These are phyloP conservation scores for Coluber constrictor DNA, from an alignment of 2,797 vertebrate species.

Conservation along the genomic window DNA sequence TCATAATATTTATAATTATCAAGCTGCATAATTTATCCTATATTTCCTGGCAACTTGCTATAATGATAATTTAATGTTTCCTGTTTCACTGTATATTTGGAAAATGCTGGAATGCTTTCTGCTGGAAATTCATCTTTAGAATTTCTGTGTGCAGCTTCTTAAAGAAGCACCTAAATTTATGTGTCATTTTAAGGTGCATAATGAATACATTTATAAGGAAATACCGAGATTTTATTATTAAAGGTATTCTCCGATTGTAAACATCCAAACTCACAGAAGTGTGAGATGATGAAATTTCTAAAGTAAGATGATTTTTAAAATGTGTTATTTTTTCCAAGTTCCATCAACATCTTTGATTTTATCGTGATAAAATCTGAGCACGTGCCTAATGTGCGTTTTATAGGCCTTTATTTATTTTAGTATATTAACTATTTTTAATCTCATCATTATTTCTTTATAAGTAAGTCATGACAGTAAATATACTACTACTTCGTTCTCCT, in stretches of 20 bases:
- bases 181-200: neutral
- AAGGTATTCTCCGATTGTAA: neutral
- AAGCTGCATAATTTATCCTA: neutral
- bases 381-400: neutral
- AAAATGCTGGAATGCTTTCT: neutral
- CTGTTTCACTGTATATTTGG: neutral
- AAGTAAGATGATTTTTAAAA: neutral
- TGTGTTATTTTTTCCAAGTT: neutral
- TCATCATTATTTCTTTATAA: neutral
- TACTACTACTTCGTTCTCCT: neutral
- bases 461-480: neutral
- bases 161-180: neutral
- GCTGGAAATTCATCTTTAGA: neutral
- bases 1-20: accelerated
- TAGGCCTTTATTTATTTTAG: neutral
- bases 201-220: neutral
- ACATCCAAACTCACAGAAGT: neutral
- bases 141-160: neutral
- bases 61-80: neutral
- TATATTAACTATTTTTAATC: neutral
- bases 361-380: neutral
- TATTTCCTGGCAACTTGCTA: neutral
- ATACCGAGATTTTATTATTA: neutral
- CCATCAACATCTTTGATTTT: neutral
- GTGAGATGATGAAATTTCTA: neutral